phyloP scores from a whole-genome alignment of 2,113 vertebrate genomes.

The Actinemys pallida region DNA sequence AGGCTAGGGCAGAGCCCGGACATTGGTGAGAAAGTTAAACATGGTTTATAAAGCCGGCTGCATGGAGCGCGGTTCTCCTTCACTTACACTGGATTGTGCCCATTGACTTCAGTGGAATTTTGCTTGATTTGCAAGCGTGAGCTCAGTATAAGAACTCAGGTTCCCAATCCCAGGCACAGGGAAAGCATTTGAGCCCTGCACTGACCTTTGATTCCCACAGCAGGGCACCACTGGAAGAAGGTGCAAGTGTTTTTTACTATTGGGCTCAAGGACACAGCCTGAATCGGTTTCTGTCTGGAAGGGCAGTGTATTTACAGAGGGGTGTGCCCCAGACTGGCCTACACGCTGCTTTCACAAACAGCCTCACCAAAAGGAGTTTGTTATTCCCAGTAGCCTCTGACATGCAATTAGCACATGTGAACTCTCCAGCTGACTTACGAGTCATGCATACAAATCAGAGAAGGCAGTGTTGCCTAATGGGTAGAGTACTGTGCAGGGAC shows the following conservation, averaged over 20 bases:
- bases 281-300: slow-evolving; percentile 71
- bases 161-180: not conserved
- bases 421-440: not conserved
- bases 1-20: not conserved
- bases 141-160: accelerated
- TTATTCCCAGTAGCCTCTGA: not conserved
- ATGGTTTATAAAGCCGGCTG: too few species aligned
- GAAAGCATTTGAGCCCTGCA: not conserved
- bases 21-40: not conserved
- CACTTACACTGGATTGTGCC: not conserved
- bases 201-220: not conserved
- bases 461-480: accelerated
- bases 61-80: not conserved
- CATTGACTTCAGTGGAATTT: not conserved
- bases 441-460: not conserved
- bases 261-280: not conserved
- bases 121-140: too few species aligned
- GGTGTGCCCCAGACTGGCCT: slow-evolving; percentile 58
- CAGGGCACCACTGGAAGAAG: not conserved
- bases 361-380: slow-evolving; percentile 41
- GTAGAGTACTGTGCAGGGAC: not conserved
- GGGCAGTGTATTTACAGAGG: slow-evolving; percentile 38
- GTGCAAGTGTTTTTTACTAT: not conserved
- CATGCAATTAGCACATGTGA: slow-evolving; percentile 7
- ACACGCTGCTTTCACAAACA: slow-evolving; percentile 65